Conservation (phyloP, 2,113 vertebrate genomes). For the Labrus mixtus region DNA sequence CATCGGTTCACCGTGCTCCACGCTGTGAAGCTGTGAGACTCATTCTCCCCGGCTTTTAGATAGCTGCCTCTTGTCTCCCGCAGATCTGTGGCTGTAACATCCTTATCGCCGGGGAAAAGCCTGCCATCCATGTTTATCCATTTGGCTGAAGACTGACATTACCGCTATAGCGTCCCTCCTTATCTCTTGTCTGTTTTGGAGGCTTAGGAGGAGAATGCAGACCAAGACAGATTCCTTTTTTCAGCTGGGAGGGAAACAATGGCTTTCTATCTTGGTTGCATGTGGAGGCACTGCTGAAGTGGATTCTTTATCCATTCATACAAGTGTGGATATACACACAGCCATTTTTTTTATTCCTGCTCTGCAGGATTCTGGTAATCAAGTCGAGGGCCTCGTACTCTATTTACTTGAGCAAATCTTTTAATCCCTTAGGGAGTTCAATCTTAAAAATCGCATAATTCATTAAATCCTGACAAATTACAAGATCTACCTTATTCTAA, state of each 20-base stretch:
- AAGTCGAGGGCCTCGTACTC: neutral
- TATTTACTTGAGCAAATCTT: neutral
- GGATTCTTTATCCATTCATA: constrained; percentile 24
- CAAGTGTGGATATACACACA: constrained; percentile 21
- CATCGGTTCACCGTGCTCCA: constrained; percentile 24
- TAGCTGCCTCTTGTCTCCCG: constrained; percentile 67
- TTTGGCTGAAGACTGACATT: constrained; percentile 75
- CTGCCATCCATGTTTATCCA: constrained; percentile 73
- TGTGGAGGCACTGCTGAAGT: constrained; percentile 40
- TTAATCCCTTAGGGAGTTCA: neutral
- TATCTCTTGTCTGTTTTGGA: constrained; percentile 64
- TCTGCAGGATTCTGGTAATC: neutral
- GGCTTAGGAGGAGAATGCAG: constrained; percentile 46
- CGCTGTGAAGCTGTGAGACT: constrained; percentile 31
- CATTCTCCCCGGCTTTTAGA: constrained; percentile 61
- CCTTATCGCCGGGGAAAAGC: constrained; percentile 69
- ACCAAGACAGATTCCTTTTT: constrained; percentile 68
- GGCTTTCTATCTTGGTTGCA: constrained; percentile 54
- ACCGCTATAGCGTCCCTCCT: constrained; percentile 48
- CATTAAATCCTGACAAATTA: neutral
- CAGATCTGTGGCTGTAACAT: constrained; percentile 69
- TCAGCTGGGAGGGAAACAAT: constrained; percentile 64
- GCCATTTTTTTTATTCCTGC: constrained; percentile 15
- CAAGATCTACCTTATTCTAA: neutral
- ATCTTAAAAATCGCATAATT: too few species aligned